phyloP scores from a whole-genome alignment of 1,140 invertebrate species.

The Phortica variegata region DNA sequence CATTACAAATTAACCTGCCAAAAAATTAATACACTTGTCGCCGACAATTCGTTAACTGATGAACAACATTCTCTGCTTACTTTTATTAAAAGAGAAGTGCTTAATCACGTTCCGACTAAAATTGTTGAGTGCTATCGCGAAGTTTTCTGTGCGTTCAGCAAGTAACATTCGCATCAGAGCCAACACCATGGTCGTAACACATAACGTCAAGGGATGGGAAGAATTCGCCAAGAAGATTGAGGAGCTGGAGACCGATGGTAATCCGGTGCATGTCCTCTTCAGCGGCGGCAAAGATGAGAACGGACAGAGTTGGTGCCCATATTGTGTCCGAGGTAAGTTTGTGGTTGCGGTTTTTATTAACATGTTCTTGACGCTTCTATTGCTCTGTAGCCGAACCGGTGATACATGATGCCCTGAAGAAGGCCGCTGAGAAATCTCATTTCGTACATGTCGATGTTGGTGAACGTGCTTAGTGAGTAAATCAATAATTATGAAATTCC shows the following conservation, averaged over 20 bases:
- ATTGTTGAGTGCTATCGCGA: conserved; percentile 16
- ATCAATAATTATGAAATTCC: conserved; percentile 21
- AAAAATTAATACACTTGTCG: conserved; percentile 1
- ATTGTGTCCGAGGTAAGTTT: conserved; percentile 68
- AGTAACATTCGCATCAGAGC: conserved; percentile 14
- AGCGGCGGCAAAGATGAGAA: conserved; percentile 66
- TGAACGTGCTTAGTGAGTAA: conserved; percentile 59
- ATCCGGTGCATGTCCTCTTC: conserved; percentile 65
- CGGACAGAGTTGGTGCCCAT: conserved; percentile 72
- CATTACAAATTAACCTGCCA: neutral
- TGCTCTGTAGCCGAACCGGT: conserved; percentile 62
- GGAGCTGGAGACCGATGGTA: conserved; percentile 54
- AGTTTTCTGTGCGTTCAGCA: conserved; percentile 21
- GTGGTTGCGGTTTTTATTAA: conserved; percentile 10
- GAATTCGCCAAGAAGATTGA: conserved; percentile 62
- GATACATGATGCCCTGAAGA: conserved; percentile 64
- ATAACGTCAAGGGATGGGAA: conserved; percentile 63
- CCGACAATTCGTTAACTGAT: no score
- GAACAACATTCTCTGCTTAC: conserved; percentile 21
- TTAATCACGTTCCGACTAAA: conserved; percentile 33
- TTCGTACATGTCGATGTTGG: conserved; percentile 73
- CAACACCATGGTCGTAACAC: conserved; percentile 61
- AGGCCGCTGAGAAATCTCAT: conserved; percentile 60
- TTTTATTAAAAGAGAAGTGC: conserved; percentile 23
- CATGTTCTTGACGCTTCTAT: neutral